A percentile compares a stretch with the other conserved stretches of the same genome.
Evolutionary conservation across 2,113 vertebrate genomes (phyloP).

Genomic region (Erythrolamprus reginae): DNA sequence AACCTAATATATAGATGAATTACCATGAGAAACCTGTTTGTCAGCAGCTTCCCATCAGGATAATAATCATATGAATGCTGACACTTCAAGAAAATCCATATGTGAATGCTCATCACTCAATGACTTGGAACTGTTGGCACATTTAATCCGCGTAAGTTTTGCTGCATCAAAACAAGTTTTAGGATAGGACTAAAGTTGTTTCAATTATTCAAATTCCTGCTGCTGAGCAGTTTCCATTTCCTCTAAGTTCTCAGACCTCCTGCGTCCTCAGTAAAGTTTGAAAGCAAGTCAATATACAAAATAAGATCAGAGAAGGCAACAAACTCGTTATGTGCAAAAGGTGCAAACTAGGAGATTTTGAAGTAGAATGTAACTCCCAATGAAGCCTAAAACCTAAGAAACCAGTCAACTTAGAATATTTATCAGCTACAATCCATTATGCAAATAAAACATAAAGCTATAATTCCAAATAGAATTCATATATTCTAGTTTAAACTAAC

Average conservation of each 20-base stretch:
- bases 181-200: background rate
- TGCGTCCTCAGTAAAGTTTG: background rate
- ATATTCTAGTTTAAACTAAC: slow-evolving; percentile 26
- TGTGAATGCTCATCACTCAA: background rate
- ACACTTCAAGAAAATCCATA: background rate
- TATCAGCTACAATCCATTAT: background rate
- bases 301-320: background rate
- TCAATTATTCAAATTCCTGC: background rate
- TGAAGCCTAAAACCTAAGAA: background rate
- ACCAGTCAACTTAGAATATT: background rate
- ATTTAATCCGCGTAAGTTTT: background rate
- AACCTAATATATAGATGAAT: background rate
- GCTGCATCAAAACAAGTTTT: background rate
- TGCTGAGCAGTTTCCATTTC: background rate
- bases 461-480: background rate
- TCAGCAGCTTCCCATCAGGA: background rate
- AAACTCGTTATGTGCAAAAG: background rate
- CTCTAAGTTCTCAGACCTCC: background rate
- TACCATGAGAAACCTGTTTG: background rate
- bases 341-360: slow-evolving; percentile 15
- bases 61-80: background rate
- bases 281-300: background rate
- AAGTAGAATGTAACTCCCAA: background rate
- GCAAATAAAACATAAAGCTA: slow-evolving; percentile 7
- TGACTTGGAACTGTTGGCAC: background rate